Conservation (phyloP, 2,113 vertebrate species). For the Corythoichthys intestinalis region DNA sequence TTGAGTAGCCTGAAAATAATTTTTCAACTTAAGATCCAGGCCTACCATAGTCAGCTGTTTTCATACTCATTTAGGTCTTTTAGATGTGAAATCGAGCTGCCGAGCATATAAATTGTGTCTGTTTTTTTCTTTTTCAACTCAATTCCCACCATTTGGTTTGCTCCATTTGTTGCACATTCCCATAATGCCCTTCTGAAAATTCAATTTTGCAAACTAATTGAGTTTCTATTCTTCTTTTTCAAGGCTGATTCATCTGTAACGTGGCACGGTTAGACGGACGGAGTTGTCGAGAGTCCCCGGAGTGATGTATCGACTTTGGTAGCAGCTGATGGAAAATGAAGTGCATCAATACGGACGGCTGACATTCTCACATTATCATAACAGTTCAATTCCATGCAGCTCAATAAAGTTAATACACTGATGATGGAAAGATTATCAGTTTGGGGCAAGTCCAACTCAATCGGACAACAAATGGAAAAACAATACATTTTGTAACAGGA, state of each 20-base stretch:
- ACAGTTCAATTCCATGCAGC: not conserved
- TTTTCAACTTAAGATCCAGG: not conserved
- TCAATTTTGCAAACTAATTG: not conserved
- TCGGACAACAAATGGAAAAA: not conserved
- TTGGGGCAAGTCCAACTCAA: not conserved
- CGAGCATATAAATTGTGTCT: not conserved
- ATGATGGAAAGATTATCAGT: constrained; percentile 11
- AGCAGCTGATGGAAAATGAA: constrained; percentile 12
- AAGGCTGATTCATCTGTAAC: constrained; percentile 7
- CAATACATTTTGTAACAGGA: not conserved
- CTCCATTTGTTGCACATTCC: not conserved
- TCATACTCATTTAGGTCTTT: not conserved
- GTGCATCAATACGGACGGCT: constrained; percentile 12
- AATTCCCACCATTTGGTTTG: constrained; percentile 5
- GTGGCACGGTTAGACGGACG: not conserved
- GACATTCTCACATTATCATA: constrained; percentile 13
- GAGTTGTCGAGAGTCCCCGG: not conserved
- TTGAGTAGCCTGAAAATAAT: not conserved
- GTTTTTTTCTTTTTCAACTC: not conserved
- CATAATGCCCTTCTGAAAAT: not conserved
- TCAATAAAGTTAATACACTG: constrained; percentile 4
- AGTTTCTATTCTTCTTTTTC: not conserved
- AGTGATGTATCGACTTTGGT: constrained; percentile 14
- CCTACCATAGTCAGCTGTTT: not conserved
- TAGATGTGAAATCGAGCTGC: not conserved